Base-by-base conservation (phyloP, 2,888 invertebrate genomes). In the Conchocele bisecta region DNA sequence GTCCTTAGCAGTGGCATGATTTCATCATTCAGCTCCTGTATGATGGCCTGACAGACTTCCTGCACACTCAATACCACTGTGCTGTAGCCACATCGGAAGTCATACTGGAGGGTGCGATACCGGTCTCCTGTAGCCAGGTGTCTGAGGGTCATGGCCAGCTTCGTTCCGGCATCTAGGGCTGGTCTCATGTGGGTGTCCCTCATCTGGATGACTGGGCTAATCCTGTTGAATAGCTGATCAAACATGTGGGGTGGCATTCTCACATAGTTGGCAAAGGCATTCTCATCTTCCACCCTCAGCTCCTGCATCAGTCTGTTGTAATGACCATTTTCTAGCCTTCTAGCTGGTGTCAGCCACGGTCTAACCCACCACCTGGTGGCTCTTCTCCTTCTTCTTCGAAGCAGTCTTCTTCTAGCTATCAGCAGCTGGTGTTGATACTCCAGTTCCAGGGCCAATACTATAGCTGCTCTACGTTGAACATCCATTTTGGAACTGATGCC, bases 341-440 rank as follows among this genome's bases (percentile, higher is more conserved):
- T 35, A 35, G 37, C 37, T 35, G 37, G 37, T 35, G 37, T 35
- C 48, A 48, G 48, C n/a, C 48, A 48, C 9, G 48, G 29, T 9
- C 48, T n/a, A 48, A 48, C 48, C 26, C 48, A 48, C 29, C 48
- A 48, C 17, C 46, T 22, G 4, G 3, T 24, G 46, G 5, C 46
- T 46, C 46, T 46, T 46, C 24, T n/a, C 20, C 46, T 20, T 22
- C 46, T n/a, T 48, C 28, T 48, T 28, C 15, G 48, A 28, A 53
- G 51, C 17, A 61, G 51, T 53, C 51, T 24, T 41, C 53, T 63
- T 53, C 63, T 51, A 46, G 54, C 63, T 63, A 54, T 63, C 54
- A 54, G 46, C 63, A 63, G 44, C 54, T 63, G 53, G 33, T 44
- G 44, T 41, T 54, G 54, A 63, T 54, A 54, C 33, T 56, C 44